Percentiles rank a stretch among this genome's conserved stretches.
These are phyloP conservation scores for Urechis unicinctus DNA, from an alignment of 2,888 invertebrate species.

Conservation along the genomic window DNA sequence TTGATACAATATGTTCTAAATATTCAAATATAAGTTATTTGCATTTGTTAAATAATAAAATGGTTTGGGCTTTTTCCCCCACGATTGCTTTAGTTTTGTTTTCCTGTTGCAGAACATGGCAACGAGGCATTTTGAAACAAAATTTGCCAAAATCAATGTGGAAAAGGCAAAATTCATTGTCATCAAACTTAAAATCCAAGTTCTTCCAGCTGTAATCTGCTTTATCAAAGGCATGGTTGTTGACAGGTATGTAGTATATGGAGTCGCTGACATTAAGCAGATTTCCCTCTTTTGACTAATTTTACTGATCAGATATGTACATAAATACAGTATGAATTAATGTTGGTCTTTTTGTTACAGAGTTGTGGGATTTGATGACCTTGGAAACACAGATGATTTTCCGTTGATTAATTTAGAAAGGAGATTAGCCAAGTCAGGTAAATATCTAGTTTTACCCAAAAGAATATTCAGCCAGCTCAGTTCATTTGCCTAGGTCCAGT, in stretches of 20 bases:
- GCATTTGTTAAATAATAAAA: no score
- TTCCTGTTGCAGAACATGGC: conserved; percentile 37
- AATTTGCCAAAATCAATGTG: conserved; percentile 44
- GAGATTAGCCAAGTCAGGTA: conserved; percentile 37
- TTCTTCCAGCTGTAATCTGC: conserved; percentile 41
- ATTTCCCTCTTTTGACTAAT: no score
- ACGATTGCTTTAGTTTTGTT: no score
- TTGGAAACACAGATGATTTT: conserved; percentile 41
- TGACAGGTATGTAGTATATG: conserved; percentile 29
- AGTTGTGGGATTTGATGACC: conserved; percentile 42
- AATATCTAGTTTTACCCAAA: no score
- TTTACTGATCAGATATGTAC: no score
- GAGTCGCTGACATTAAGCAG: not conserved
- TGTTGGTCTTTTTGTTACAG: no score
- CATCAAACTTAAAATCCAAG: conserved; percentile 37
- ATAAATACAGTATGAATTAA: no score
- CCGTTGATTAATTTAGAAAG: conserved; percentile 33
- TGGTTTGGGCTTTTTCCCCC: no score
- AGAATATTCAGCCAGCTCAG: no score
- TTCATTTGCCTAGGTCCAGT: no score
- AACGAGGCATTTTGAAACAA: conserved; percentile 42
- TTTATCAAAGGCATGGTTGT: conserved; percentile 41
- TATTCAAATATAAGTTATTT: no score
- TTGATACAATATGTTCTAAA: no score
- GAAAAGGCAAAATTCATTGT: conserved; percentile 45